Percentiles rank a stretch among this genome's conserved stretches.
These are phyloP conservation scores for Eulacestoma nigropectus DNA, from an alignment of 2,113 vertebrate genomes.

Conservation along the genomic window DNA sequence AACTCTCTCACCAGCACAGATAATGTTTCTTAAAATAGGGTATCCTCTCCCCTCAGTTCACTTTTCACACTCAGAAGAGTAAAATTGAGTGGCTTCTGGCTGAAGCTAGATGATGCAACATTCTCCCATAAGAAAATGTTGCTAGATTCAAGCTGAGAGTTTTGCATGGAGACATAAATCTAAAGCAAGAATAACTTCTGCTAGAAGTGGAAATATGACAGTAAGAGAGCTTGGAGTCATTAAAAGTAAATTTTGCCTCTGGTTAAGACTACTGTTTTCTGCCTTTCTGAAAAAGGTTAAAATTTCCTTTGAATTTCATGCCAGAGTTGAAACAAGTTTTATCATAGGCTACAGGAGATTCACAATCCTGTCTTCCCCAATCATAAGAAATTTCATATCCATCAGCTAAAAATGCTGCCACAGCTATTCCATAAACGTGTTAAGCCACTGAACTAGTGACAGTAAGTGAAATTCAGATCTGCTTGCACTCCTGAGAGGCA, in stretches of 20 bases:
- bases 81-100: not conserved
- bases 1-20: not conserved
- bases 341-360: not conserved
- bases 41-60: not conserved
- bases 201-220: not conserved
- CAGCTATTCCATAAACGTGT: not conserved
- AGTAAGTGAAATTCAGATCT: not conserved
- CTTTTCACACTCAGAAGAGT: not conserved
- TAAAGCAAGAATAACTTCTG: not conserved
- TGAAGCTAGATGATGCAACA: not conserved
- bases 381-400: not conserved
- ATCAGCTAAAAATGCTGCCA: not conserved
- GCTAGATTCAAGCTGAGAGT: not conserved
- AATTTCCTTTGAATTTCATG: not conserved
- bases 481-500: not conserved
- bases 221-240: not conserved
- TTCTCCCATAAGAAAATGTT: not conserved
- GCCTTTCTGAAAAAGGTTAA: not conserved
- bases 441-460: not conserved
- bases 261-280: not conserved
- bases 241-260: not conserved
- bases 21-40: not conserved
- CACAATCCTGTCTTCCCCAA: not conserved
- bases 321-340: not conserved
- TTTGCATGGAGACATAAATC: not conserved